phyloP scores from a whole-genome alignment of 2,113 vertebrate species.

The Carassius gibelio region DNA sequence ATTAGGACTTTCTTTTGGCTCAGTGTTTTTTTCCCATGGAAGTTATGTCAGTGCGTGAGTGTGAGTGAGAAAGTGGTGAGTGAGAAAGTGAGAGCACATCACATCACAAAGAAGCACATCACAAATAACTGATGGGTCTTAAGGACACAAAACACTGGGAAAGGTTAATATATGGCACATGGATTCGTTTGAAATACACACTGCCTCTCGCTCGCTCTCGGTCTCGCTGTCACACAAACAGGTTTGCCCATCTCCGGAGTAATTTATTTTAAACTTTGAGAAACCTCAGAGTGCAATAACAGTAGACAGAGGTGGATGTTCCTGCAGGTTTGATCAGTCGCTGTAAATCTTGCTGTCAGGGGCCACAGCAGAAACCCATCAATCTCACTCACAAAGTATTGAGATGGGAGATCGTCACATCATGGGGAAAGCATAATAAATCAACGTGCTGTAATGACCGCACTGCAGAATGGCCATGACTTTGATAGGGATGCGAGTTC shows the following conservation, averaged over 20 bases:
- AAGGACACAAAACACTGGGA: background rate
- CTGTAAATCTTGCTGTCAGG: slow-evolving; percentile 51
- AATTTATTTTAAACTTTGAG: slow-evolving; percentile 51
- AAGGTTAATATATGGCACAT: background rate
- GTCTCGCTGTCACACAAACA: background rate
- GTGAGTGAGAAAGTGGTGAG: background rate
- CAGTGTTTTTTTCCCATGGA: slow-evolving; percentile 1
- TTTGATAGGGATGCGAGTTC: background rate
- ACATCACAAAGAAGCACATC: background rate
- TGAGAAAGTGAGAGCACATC: background rate
- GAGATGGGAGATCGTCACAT: slow-evolving; percentile 49
- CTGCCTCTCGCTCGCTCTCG: background rate
- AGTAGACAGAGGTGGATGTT: slow-evolving; percentile 31
- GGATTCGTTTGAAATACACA: background rate
- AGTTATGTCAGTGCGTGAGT: slow-evolving; percentile 10
- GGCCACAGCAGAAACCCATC: slow-evolving; percentile 40
- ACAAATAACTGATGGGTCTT: slow-evolving; percentile 12
- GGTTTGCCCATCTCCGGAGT: slow-evolving; percentile 17
- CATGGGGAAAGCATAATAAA: slow-evolving; percentile 30
- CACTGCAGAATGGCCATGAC: background rate
- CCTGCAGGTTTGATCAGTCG: slow-evolving; percentile 48
- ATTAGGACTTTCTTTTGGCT: slow-evolving; percentile 32
- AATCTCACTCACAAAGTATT: slow-evolving; percentile 46
- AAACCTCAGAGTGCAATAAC: slow-evolving; percentile 47
- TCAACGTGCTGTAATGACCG: slow-evolving; percentile 10